Percentiles rank a stretch among this genome's conserved stretches.
Conservation (phyloP, 2,113 vertebrate genomes). For the Cranoglanis bouderius region DNA sequence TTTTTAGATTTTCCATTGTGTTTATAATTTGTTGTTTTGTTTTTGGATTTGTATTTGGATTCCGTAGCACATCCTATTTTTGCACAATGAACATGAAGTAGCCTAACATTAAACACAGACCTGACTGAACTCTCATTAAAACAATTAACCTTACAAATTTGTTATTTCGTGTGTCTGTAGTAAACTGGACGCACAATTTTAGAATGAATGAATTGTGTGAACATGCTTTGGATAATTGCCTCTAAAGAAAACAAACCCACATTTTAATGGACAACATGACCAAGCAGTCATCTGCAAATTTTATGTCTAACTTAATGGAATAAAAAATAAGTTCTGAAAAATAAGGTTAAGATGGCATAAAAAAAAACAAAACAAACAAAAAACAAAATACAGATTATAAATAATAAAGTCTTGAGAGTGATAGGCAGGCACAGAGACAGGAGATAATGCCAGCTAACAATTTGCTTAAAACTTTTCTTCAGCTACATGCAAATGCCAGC, state of each 20-base stretch:
- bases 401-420: constrained; percentile 36
- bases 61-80: no score
- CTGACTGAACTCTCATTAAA: not conserved
- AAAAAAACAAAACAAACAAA: not conserved
- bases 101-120: not conserved
- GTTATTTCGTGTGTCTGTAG: not conserved
- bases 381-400: not conserved
- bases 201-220: not conserved
- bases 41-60: no score
- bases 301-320: not conserved
- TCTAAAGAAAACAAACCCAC: not conserved
- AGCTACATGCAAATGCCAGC: constrained; percentile 37
- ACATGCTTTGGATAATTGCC: not conserved
- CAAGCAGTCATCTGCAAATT: not conserved
- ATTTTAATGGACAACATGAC: not conserved
- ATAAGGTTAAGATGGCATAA: not conserved
- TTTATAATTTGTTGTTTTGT: no score
- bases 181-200: not conserved
- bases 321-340: not conserved
- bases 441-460: constrained; percentile 59
- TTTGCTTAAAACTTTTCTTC: constrained; percentile 60
- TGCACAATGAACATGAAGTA: not conserved
- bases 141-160: not conserved
- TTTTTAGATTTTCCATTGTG: no score
- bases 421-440: constrained; percentile 42